These are phyloP conservation scores for Lampris megalopsis DNA, from an alignment of 2,113 vertebrate genomes.

Conservation along the genomic window DNA sequence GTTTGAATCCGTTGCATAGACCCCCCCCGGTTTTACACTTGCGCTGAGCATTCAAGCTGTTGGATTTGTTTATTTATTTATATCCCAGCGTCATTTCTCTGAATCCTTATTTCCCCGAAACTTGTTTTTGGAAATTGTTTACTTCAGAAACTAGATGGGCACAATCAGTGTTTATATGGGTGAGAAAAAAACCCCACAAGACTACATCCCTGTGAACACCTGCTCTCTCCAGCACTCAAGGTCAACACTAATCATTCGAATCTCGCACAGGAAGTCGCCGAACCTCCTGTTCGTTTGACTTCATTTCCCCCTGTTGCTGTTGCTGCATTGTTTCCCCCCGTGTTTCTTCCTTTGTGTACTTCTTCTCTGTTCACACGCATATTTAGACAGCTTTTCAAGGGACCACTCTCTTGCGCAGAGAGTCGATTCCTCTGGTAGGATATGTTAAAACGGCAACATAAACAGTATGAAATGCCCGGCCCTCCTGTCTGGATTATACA, in stretches of 20 bases:
- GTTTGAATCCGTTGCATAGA: no score
- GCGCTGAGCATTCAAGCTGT: no score
- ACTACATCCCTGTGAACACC: conserved; percentile 55
- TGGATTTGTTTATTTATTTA: no score
- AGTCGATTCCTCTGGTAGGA: conserved; percentile 16
- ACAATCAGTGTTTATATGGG: conserved; percentile 14
- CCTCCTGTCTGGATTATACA: conserved; percentile 51
- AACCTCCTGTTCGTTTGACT: conserved; percentile 82
- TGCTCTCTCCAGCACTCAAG: conserved; percentile 54
- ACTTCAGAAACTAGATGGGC: conserved; percentile 20
- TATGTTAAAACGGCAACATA: conserved; percentile 49
- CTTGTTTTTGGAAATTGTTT: conserved; percentile 9
- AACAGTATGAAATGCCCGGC: conserved; percentile 61
- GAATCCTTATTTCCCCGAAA: no score
- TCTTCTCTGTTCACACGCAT: conserved; percentile 76
- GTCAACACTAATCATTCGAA: conserved; percentile 76
- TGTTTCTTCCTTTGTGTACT: conserved; percentile 75
- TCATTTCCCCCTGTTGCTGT: conserved; percentile 78
- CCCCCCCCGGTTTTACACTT: no score
- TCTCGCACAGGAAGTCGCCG: conserved; percentile 73
- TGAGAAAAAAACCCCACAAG: conserved; percentile 54
- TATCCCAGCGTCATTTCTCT: no score
- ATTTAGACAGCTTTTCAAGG: conserved; percentile 61
- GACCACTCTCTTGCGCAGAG: conserved; percentile 41
- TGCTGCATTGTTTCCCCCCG: conserved; percentile 76